Percentiles rank a stretch among this genome's conserved stretches.
These are phyloP conservation scores for Leptodactylus fuscus DNA, from an alignment of 2,113 vertebrate genomes.

Conservation along the genomic window DNA sequence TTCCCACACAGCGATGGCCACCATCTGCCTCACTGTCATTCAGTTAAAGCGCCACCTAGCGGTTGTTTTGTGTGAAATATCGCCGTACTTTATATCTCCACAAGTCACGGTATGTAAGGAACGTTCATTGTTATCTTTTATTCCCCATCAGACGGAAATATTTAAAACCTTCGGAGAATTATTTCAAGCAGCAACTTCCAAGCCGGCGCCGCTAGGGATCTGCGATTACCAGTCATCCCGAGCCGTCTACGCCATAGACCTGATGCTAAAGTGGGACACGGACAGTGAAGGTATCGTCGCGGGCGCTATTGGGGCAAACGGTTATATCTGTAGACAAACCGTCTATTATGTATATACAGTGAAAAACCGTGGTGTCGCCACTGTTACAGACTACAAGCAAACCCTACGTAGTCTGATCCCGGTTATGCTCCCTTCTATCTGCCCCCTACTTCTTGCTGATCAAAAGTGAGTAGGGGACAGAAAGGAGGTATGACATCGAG, in stretches of 20 bases:
- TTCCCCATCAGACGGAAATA: conserved; percentile 74
- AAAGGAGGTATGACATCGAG: too few relatives aligned
- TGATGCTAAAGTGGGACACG: conserved; percentile 93
- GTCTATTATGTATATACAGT: too few relatives aligned
- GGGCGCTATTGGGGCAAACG: too few relatives aligned
- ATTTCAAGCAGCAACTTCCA: conserved; percentile 82
- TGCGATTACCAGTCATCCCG: conserved; percentile 86
- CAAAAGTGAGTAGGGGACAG: too few relatives aligned
- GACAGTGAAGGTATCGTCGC: conserved; percentile 73
- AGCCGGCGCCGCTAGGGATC: conserved; percentile 86
- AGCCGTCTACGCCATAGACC: conserved; percentile 90
- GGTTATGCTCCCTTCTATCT: too few relatives aligned
- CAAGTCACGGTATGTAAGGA: neutral
- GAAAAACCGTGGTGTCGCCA: too few relatives aligned
- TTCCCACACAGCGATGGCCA: too few relatives aligned
- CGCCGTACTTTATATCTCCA: neutral
- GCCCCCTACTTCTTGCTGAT: too few relatives aligned
- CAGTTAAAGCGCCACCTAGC: neutral
- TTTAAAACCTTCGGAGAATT: conserved; percentile 85
- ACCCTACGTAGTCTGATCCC: too few relatives aligned
- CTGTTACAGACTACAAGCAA: too few relatives aligned
- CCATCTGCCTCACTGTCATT: too few relatives aligned
- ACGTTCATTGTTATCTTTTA: neutral
- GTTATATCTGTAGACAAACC: too few relatives aligned
- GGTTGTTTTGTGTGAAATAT: neutral